phyloP scores from a whole-genome alignment of 2,888 invertebrate genomes.

The Pecten maximus region DNA sequence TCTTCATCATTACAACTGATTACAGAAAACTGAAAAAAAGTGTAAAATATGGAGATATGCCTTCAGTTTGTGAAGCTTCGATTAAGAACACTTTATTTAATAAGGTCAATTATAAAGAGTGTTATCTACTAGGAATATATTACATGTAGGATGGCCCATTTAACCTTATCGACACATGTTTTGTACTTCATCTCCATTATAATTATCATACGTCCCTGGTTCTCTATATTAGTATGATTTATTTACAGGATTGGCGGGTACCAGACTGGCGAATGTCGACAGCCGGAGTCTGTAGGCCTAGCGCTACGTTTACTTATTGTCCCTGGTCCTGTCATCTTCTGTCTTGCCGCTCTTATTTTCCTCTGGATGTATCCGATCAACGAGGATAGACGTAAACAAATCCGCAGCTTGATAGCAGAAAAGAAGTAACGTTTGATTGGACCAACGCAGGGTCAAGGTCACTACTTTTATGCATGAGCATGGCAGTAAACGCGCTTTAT shows the following conservation, averaged over 20 bases:
- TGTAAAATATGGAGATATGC: too few species aligned
- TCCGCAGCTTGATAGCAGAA: slow-evolving; percentile 62
- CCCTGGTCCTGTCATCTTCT: slow-evolving; percentile 73
- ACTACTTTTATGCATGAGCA: not conserved
- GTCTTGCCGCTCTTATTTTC: slow-evolving; percentile 70
- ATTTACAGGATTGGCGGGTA: slow-evolving; percentile 74
- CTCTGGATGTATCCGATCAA: slow-evolving; percentile 77
- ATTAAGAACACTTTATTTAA: too few species aligned
- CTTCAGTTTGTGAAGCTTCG: too few species aligned
- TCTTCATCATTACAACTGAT: too few species aligned
- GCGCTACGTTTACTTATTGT: slow-evolving; percentile 73
- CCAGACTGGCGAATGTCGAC: slow-evolving; percentile 71
- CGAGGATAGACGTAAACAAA: slow-evolving; percentile 63
- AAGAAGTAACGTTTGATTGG: slow-evolving; percentile 51
- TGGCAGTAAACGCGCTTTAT: not conserved
- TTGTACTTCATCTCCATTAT: too few species aligned
- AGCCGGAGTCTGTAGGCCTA: slow-evolving; percentile 73
- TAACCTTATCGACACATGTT: too few species aligned
- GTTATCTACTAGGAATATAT: too few species aligned
- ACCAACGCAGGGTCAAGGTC: not conserved
- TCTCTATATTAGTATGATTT: too few species aligned
- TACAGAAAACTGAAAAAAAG: too few species aligned
- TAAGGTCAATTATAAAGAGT: too few species aligned
- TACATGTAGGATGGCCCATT: too few species aligned
- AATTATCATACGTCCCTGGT: too few species aligned